Evolutionary conservation across 2,113 vertebrate genomes (phyloP), one percentile per base, ranked within the genome.

Genomic region (Thermophis baileyi): DNA sequence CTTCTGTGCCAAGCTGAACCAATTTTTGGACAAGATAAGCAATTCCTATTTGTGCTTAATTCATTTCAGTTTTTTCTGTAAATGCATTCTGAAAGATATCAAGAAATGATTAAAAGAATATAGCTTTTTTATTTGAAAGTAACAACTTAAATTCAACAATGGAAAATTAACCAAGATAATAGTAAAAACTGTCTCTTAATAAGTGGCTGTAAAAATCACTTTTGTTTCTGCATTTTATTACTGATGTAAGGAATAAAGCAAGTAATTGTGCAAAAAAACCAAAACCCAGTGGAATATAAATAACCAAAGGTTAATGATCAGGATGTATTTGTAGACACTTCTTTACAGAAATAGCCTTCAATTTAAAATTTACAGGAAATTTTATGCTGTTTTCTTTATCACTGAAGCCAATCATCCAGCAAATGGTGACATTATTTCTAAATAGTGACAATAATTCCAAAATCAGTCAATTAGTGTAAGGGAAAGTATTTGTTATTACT

Each of bases 331-430:
- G 96, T 95, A 97, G 97, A 97, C 97, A 96, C 97, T 96, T 98
- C 97, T 98, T 98, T 98, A 98, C 97, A 97, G 97, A 97, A 97
- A 97, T 93, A 95, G 96, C 46, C 90, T 95, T 97, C 97, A 97
- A 98, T 98, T 97, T 98, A 97, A 98, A 98, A 98, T 98, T 98
- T 98, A 98, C 98, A 97, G 96, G 97, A 98, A 97, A 98, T 98
- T 98, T 98, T 98, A 98, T 98, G 97, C 97, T 97, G 95, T 95
- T 2, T 97, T 97, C 98, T 98, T 98, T 98, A 98, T 98, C 98
- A 98, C 97, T 97, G 98, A 98, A 98, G 98, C 97, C 98, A 99
- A 99, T 98, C 99, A 98, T 97, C 98, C 98, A 99, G 98, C 99
- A 99, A 99, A 98, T 96, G 92, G 97, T 96, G 97, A 98, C 97